Conservation (phyloP, 2,888 invertebrate species). For the Orchesella flavescens region DNA sequence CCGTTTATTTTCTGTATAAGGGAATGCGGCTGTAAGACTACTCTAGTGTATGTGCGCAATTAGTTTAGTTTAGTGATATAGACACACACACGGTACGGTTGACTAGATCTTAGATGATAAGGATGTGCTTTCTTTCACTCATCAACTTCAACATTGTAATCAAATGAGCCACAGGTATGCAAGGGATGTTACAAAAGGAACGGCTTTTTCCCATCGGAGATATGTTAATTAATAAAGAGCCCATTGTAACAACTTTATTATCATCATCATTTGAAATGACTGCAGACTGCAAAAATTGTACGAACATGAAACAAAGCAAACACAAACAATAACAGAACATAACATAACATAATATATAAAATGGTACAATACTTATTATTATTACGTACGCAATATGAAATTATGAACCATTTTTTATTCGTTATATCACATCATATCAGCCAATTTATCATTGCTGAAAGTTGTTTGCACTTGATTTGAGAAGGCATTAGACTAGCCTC, state of each 20-base stretch:
- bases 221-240: conserved; percentile 45
- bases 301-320: not conserved
- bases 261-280: conserved; percentile 19
- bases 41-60: not conserved
- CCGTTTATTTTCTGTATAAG: no score
- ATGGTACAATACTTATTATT: not conserved
- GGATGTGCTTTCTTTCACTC: not conserved
- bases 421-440: conserved; percentile 1
- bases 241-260: conserved; percentile 42
- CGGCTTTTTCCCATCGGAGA: conserved; percentile 34
- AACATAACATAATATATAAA: no score
- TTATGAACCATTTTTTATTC: not conserved
- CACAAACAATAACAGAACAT: not conserved
- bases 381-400: no score
- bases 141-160: conserved; percentile 8
- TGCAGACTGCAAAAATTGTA: not conserved
- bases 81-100: no score
- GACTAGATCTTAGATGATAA: not conserved
- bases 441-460: conserved; percentile 41
- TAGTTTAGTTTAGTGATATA: no score
- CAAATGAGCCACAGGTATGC: conserved; percentile 26
- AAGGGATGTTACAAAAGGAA: conserved; percentile 18
- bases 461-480: conserved; percentile 49
- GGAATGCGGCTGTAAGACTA: not conserved
- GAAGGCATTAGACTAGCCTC: not conserved